Percentiles rank a stretch among this genome's conserved stretches.
Evolutionary conservation across 1,140 invertebrate genomes (phyloP).

Genomic region (Drosophila elegans): DNA sequence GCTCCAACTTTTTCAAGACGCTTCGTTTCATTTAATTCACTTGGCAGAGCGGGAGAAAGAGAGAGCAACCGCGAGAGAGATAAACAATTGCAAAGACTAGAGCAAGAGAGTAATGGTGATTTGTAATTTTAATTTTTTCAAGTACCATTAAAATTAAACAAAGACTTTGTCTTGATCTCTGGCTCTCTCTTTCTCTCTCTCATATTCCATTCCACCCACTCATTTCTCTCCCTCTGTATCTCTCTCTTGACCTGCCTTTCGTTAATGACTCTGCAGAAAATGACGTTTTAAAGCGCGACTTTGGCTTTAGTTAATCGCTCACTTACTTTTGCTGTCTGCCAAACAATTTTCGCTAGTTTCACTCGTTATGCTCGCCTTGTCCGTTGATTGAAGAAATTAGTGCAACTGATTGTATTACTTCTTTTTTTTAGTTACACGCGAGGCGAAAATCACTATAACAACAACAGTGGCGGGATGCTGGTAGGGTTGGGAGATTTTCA

Average conservation of each 20-base stretch:
- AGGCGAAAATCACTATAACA: constrained; percentile 34
- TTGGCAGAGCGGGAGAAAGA: constrained; percentile 30
- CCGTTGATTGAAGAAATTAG: constrained; percentile 80
- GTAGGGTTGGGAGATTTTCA: constrained; percentile 14
- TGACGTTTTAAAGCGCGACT: constrained; percentile 56
- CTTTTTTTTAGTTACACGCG: constrained; percentile 74
- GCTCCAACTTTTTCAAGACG: constrained; percentile 80
- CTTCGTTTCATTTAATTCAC: constrained; percentile 75
- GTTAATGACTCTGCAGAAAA: constrained; percentile 69
- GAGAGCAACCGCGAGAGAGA: constrained; percentile 24
- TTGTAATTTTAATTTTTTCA: constrained; percentile 50
- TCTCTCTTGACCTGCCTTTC: constrained; percentile 68
- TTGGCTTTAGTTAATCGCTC: constrained; percentile 56
- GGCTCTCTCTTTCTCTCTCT: constrained; percentile 10
- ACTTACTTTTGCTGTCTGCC: constrained; percentile 58
- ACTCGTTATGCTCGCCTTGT: constrained; percentile 72
- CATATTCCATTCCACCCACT: constrained; percentile 24
- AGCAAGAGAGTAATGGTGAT: constrained; percentile 33
- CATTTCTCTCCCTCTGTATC: constrained; percentile 6
- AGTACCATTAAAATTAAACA: constrained; percentile 50
- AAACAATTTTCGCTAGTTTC: constrained; percentile 81
- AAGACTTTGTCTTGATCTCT: constrained; percentile 27
- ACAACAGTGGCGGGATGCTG: constrained; percentile 56
- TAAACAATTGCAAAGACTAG: constrained; percentile 70
- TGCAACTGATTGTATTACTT: constrained; percentile 60